Base-by-base conservation (phyloP, 1,140 invertebrate species). In the Vanessa tameamea region DNA sequence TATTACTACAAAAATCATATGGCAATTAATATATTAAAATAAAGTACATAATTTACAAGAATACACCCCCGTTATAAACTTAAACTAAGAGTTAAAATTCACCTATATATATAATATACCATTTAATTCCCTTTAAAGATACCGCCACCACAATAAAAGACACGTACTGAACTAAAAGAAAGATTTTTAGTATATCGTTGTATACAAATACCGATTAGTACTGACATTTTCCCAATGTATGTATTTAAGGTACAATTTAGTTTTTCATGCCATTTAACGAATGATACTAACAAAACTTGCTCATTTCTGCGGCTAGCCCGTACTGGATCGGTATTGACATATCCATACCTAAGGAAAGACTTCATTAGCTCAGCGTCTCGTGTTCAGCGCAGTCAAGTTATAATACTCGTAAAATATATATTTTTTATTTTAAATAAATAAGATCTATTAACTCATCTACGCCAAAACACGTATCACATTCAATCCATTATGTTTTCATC, bases 261-360 rank as follows among this genome's bases (percentile, higher is more conserved):
- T 74, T 57, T 48, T 37, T 20, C 87, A 87, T 86, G 83, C 83
- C 75, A 75, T 78, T 73, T 76, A 82, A 76, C 67, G 26, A 78
- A 64, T 72, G 70, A 86, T 91, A 92, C 90, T 90, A 92, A 90
- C 90, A 90, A 87, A 90, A 75, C 78, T 88, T 89, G 82, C 74
- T 86, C 80, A 90, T 79, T 81, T 89, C 89, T 47, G 82, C 82
- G 79, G 84, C 83, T 73, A 92, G 82, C 65, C 88, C 87, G 84
- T 86, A 92, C 87, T 84, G 88, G 81, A 90, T 86, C 87, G 87
- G 81, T 86, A 88, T 76, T 78, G 80, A 75, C 83, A 88, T 86
- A 78, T 92, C 87, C 77, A 83, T 80, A 89, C 90, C 90, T 92
- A 91, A 68, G 78, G 79, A 87, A 79, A 89, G 73, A 88, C 77